Evolutionary conservation across 1,140 invertebrate genomes (phyloP).

Genomic region (Varroa destructor): DNA sequence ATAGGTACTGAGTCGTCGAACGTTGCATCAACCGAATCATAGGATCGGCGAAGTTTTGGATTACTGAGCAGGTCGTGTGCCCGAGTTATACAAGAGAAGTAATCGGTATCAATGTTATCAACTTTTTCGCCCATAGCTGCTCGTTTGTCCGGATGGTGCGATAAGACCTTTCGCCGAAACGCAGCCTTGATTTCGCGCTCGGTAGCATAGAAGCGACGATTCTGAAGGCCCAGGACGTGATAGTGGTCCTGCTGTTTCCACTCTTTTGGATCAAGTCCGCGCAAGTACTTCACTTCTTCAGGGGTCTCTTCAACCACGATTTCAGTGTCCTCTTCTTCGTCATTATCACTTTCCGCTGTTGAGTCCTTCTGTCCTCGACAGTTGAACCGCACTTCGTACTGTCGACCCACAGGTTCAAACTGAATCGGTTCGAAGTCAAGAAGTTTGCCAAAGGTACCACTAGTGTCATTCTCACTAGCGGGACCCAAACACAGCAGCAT

Average conservation of each 20-base stretch:
- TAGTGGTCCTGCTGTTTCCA: slow-evolving; percentile 97
- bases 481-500: too few relatives aligned
- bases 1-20: slow-evolving; percentile 79
- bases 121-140: slow-evolving; percentile 71
- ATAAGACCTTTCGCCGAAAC: slow-evolving; percentile 67
- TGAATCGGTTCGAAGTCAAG: not conserved
- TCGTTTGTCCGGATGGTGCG: slow-evolving; percentile 94
- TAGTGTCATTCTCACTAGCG: too few relatives aligned
- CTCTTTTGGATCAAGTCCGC: slow-evolving; percentile 82
- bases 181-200: slow-evolving; percentile 85
- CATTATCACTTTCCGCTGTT: not conserved
- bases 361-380: not conserved
- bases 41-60: slow-evolving; percentile 53
- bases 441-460: too few relatives aligned
- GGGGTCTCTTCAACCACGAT: slow-evolving; percentile 7
- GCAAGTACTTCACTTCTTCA: slow-evolving; percentile 50
- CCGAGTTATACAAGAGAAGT: slow-evolving; percentile 98
- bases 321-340: slow-evolving; percentile 11
- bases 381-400: slow-evolving; percentile 7
- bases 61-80: slow-evolving; percentile 29
- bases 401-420: slow-evolving; percentile 15
- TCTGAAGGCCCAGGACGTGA: slow-evolving; percentile 72
- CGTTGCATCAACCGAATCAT: slow-evolving; percentile 86
- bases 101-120: slow-evolving; percentile 66
- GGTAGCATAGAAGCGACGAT: slow-evolving; percentile 60